Percentiles rank a stretch among this genome's conserved stretches.
These are phyloP conservation scores for Drosophila mojavensis DNA, from an alignment of 1,140 invertebrate species.

Conservation along the genomic window DNA sequence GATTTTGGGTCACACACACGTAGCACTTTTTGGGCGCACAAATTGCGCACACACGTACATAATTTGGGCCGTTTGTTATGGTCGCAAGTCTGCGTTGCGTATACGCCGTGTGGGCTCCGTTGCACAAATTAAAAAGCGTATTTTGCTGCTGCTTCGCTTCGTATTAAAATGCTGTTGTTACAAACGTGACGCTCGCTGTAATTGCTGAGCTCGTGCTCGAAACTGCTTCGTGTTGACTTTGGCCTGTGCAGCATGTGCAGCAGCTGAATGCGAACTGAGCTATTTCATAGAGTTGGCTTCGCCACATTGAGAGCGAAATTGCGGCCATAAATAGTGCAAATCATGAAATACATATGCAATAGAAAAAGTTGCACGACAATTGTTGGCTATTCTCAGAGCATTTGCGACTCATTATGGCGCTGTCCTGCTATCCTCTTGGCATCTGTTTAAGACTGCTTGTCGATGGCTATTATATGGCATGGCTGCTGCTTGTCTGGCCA, in stretches of 20 bases:
- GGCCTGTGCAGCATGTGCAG: constrained; percentile 37
- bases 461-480: neutral
- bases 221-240: constrained; percentile 35
- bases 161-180: constrained; percentile 71
- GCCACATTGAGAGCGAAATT: constrained; percentile 11
- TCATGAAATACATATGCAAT: neutral
- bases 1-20: constrained; percentile 76
- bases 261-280: constrained; percentile 17
- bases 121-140: constrained; percentile 75
- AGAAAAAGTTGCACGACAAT: neutral
- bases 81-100: constrained; percentile 43
- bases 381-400: neutral
- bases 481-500: constrained; percentile 5
- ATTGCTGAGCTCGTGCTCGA: constrained; percentile 50
- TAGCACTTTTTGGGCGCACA: constrained; percentile 45
- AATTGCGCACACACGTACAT: constrained; percentile 57
- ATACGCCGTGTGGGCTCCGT: constrained; percentile 50
- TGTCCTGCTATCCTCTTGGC: neutral
- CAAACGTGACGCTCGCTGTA: constrained; percentile 66
- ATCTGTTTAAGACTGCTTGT: neutral
- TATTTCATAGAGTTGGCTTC: constrained; percentile 23
- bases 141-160: constrained; percentile 42
- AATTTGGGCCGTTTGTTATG: constrained; percentile 31
- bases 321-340: neutral
- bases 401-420: neutral